These are phyloP conservation scores for Trogon melanurus DNA, from an alignment of 2,113 vertebrate species.

Conservation along the genomic window DNA sequence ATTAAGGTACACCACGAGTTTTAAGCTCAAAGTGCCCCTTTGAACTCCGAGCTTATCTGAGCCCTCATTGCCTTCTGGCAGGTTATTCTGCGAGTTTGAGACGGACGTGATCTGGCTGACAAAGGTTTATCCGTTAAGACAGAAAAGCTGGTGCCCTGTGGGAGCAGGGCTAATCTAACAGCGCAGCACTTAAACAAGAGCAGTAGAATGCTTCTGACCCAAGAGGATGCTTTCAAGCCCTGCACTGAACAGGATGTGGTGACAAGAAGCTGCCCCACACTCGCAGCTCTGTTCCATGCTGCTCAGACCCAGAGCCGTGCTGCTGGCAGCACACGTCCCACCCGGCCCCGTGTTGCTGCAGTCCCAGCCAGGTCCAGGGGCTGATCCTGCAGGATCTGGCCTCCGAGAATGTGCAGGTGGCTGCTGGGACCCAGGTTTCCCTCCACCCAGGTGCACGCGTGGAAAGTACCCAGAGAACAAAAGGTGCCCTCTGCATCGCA, in stretches of 20 bases:
- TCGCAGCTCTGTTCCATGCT: fast-evolving
- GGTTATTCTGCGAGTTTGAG: neutral
- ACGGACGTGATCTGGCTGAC: neutral
- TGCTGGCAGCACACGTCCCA: fast-evolving
- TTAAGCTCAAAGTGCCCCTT: neutral
- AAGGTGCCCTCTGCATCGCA: neutral
- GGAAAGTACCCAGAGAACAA: neutral
- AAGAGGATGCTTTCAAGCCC: neutral
- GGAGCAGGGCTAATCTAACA: neutral
- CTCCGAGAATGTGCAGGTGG: neutral
- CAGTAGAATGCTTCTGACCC: neutral
- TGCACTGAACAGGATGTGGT: neutral
- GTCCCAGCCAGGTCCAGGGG: fast-evolving
- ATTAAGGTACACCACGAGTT: neutral
- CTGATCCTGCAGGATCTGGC: neutral
- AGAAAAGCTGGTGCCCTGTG: conserved; percentile 1
- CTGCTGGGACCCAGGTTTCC: neutral
- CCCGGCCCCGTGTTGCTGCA: neutral
- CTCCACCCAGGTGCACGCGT: fast-evolving
- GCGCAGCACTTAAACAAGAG: neutral
- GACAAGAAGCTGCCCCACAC: neutral
- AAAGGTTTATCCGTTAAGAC: conserved; percentile 20
- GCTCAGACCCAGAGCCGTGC: fast-evolving
- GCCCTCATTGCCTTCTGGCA: neutral
- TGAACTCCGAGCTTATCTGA: conserved; percentile 11